A percentile compares a stretch with the other conserved stretches of the same genome.
Evolutionary conservation across 1,140 invertebrate genomes (phyloP).

Genomic region (Bombus ignitus): DNA sequence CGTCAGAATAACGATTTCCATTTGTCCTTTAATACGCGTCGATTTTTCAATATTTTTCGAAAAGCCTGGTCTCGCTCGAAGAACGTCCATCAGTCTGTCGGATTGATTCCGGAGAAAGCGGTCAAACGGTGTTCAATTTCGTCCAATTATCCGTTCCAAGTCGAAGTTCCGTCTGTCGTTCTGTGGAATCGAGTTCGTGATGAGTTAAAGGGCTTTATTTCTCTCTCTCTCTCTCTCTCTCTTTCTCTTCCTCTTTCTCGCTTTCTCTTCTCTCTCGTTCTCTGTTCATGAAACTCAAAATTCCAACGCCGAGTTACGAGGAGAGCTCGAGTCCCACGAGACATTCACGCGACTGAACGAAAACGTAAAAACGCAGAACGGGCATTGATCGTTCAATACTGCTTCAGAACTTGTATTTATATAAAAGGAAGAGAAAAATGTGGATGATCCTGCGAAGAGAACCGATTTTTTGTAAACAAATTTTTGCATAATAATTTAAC

Average conservation of each 20-base stretch:
- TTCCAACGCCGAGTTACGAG: background rate
- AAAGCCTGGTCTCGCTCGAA: background rate
- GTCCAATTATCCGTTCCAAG: slow-evolving; percentile 24
- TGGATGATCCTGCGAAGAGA: too few species aligned
- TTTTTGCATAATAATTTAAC: too few species aligned
- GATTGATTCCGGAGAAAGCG: slow-evolving; percentile 25
- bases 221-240: background rate
- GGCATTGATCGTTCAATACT: background rate
- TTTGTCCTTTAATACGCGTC: background rate
- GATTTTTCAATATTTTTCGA: slow-evolving; percentile 27
- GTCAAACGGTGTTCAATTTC: slow-evolving; percentile 30
- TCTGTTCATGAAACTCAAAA: background rate
- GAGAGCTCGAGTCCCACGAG: background rate
- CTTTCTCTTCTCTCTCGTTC: too few species aligned
- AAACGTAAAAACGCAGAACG: background rate
- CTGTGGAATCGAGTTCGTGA: slow-evolving; percentile 12
- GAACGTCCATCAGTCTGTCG: background rate
- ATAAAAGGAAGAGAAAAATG: too few species aligned
- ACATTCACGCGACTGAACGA: background rate
- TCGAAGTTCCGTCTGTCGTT: background rate
- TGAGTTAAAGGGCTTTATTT: background rate
- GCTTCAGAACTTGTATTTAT: background rate
- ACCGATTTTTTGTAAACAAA: too few species aligned
- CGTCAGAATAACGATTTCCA: background rate
- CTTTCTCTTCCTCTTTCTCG: background rate